These are phyloP conservation scores for Engraulis encrasicolus DNA, from an alignment of 2,113 vertebrate genomes.

Conservation along the genomic window DNA sequence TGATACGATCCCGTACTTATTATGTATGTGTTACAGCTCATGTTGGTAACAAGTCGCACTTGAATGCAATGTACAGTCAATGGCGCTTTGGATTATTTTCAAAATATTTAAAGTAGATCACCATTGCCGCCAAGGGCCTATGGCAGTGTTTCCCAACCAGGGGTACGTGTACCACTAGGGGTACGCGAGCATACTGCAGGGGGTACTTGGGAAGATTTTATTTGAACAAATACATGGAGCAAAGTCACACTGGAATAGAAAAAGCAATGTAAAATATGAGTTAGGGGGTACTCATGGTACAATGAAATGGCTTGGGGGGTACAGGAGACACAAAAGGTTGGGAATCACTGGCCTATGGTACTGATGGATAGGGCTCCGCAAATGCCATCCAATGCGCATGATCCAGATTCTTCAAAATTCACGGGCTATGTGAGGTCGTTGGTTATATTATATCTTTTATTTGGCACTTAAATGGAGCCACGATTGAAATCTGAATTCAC, in stretches of 20 bases:
- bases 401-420: background rate
- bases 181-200: too few species aligned
- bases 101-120: background rate
- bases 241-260: too few species aligned
- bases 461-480: background rate
- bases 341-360: too few species aligned
- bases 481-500: background rate
- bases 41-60: background rate
- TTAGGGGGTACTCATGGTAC: too few species aligned
- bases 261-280: too few species aligned
- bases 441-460: background rate
- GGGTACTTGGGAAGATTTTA: too few species aligned
- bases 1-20: background rate
- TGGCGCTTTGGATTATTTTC: background rate
- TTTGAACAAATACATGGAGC: too few species aligned
- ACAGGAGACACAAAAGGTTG: too few species aligned
- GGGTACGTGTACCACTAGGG: too few species aligned
- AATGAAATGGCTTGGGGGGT: too few species aligned
- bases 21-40: background rate
- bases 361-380: background rate
- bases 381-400: background rate
- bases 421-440: background rate
- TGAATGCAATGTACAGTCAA: background rate
- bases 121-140: constrained; percentile 11
- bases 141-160: too few species aligned